Evolutionary conservation across 2,797 vertebrate genomes (phyloP).

Genomic region (Limosa lapponica): DNA sequence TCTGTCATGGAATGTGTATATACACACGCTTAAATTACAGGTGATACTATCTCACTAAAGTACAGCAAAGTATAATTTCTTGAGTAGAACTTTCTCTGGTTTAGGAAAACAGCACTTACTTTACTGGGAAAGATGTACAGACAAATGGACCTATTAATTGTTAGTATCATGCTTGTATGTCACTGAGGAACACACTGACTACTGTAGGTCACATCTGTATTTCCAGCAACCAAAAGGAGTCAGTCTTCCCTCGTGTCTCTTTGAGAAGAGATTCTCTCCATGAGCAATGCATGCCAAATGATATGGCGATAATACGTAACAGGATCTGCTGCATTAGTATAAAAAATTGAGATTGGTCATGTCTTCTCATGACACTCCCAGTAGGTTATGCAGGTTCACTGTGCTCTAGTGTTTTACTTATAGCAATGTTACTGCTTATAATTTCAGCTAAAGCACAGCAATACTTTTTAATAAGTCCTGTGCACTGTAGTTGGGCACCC

Average conservation of each 20-base stretch:
- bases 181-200: not conserved
- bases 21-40: not conserved
- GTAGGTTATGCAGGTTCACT: not conserved
- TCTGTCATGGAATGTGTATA: not conserved
- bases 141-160: not conserved
- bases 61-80: not conserved
- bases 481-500: not conserved
- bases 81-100: not conserved
- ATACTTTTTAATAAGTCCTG: not conserved
- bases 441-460: not conserved
- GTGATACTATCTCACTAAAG: not conserved
- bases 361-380: not conserved
- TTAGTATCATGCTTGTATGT: not conserved
- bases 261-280: not conserved
- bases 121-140: not conserved
- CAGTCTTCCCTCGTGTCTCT: not conserved
- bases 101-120: not conserved
- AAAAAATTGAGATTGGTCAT: not conserved
- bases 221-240: constrained; percentile 14
- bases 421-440: not conserved
- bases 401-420: not conserved
- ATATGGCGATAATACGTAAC: not conserved
- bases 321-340: constrained; percentile 1
- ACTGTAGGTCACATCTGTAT: not conserved
- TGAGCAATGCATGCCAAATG: not conserved